Base-by-base conservation (phyloP, 2,888 invertebrate species). In the Oxytorus armatus region DNA sequence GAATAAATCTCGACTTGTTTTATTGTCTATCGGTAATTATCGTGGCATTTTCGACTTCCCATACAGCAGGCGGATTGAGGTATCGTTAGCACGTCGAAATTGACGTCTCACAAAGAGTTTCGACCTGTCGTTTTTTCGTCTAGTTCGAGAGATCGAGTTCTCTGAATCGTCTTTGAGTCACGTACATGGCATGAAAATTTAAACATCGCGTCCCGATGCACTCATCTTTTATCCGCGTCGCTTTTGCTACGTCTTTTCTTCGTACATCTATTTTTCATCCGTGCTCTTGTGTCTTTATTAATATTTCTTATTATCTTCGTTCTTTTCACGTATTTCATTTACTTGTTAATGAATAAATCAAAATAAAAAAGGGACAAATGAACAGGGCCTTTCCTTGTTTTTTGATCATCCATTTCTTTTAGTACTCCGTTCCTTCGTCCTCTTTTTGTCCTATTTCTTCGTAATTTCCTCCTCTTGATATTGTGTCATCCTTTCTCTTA, bases 11-110 rank as follows among this genome's bases (percentile, higher is more conserved):
- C 18, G 44, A 39, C 0, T 33, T 11, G 65, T 47, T 21, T 68
- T 16, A 68, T 68, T 8, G 55, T 42, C 18, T 18, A 36, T 57
- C 25, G 1, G n/a, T 39, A 55, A 69, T 69, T 69, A 69, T 44
- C 44, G n/a, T 25, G 23, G 3, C 42, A 11, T 55, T 53, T 57
- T 39, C 42, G 11, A 18, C n/a, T 51, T 8, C n/a, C n/a, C n/a
- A n/a, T n/a, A n/a, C n/a, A n/a, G n/a, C n/a, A n/a, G n/a, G n/a
- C n/a, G n/a, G n/a, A n/a, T n/a, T n/a, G n/a, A n/a, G n/a, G n/a
- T n/a, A n/a, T n/a, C n/a, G n/a, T n/a, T n/a, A n/a, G n/a, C n/a
- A n/a, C n/a, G n/a, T n/a, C n/a, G n/a, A n/a, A n/a, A n/a, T n/a
- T n/a, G n/a, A n/a, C n/a, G n/a, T n/a, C n/a, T n/a, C n/a, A n/a